A percentile compares a stretch with the other conserved stretches of the same genome.
Evolutionary conservation across 2,797 vertebrate genomes (phyloP).

Genomic region (Pelobates cultripes): DNA sequence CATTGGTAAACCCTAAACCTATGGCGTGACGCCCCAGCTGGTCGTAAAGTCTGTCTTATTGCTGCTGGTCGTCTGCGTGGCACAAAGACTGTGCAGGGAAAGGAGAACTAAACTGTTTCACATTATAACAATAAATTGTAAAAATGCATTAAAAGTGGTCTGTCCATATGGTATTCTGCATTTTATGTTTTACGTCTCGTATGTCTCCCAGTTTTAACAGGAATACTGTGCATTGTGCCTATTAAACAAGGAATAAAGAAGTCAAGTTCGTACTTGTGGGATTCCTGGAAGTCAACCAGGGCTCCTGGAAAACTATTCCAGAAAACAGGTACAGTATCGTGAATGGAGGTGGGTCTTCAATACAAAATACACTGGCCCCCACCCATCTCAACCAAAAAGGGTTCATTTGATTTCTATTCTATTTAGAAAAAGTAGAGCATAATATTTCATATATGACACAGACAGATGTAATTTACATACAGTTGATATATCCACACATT

Average conservation of each 20-base stretch:
- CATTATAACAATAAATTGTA: constrained; percentile 42
- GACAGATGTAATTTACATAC: no score
- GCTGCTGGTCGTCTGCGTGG: constrained; percentile 96
- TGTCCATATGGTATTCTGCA: no score
- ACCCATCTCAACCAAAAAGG: not conserved
- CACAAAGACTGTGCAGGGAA: constrained; percentile 99
- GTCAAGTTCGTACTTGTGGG: not conserved
- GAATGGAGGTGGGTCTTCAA: not conserved
- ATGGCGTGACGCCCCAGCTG: constrained; percentile 97
- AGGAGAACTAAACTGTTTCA: constrained; percentile 83
- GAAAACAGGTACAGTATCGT: constrained; percentile 10
- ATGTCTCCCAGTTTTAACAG: not conserved
- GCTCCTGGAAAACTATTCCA: not conserved
- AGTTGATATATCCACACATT: no score
- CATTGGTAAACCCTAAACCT: constrained; percentile 97
- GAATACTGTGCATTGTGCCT: not conserved
- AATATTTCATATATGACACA: no score
- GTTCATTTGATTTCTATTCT: constrained; percentile 5
- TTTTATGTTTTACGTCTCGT: no score
- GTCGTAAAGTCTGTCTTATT: constrained; percentile 98
- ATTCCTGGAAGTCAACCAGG: not conserved
- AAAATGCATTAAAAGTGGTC: not conserved
- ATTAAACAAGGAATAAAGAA: constrained; percentile 10
- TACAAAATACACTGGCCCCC: not conserved
- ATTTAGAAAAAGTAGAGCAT: no score